These are phyloP conservation scores for Aplochiton taeniatus DNA, from an alignment of 2,797 vertebrate species.

Conservation along the genomic window DNA sequence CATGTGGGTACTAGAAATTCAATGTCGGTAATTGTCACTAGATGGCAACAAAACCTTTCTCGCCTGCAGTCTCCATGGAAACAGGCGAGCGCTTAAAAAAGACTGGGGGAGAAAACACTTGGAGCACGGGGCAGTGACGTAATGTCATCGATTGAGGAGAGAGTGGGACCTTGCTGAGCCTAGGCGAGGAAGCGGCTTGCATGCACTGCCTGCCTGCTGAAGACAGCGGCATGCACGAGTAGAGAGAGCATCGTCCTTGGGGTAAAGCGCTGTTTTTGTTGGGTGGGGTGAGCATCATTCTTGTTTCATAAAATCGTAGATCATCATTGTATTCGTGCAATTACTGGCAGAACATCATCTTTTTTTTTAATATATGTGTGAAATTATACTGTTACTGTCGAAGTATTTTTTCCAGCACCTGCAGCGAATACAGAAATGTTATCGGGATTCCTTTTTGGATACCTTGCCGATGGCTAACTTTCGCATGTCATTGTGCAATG, in stretches of 20 bases:
- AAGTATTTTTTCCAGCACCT: too few relatives aligned
- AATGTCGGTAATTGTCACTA: conserved; percentile 27
- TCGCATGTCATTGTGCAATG: too few relatives aligned
- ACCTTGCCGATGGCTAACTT: too few relatives aligned
- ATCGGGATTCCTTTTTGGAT: too few relatives aligned
- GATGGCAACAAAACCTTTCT: conserved; percentile 47
- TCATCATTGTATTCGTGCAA: not conserved
- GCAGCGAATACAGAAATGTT: too few relatives aligned
- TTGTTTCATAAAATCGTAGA: not conserved
- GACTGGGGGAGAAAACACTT: conserved; percentile 42
- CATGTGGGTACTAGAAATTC: not conserved
- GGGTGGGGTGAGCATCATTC: conserved; percentile 36
- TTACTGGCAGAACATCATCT: too few relatives aligned
- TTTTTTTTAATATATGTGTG: too few relatives aligned
- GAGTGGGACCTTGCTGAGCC: conserved; percentile 47
- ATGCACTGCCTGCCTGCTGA: conserved; percentile 33
- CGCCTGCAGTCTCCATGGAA: conserved; percentile 74
- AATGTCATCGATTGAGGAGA: conserved; percentile 59
- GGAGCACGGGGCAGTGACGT: conserved; percentile 68
- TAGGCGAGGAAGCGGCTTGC: conserved; percentile 35
- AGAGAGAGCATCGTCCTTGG: too few relatives aligned
- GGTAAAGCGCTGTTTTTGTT: too few relatives aligned
- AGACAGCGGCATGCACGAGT: not conserved
- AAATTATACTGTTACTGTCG: too few relatives aligned
- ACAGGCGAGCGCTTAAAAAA: conserved; percentile 70